Conservation (phyloP, 2,797 vertebrate genomes). For the Chromis chromis region DNA sequence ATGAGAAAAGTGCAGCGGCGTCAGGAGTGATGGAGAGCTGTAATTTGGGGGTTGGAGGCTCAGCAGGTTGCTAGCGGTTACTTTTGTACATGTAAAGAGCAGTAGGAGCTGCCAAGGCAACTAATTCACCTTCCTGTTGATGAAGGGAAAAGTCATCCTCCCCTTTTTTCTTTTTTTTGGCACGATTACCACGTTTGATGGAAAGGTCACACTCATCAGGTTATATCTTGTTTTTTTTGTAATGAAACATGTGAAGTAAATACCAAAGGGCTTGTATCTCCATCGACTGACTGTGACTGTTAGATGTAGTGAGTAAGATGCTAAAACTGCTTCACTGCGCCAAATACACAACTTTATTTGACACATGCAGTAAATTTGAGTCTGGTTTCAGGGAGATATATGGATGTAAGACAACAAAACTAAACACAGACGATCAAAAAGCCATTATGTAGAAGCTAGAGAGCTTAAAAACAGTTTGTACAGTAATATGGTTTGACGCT, state of each 20-base stretch:
- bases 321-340: neutral
- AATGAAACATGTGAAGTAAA: conserved; percentile 46
- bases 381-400: no score
- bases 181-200: conserved; percentile 42
- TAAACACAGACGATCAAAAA: neutral
- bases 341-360: neutral
- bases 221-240: conserved; percentile 39
- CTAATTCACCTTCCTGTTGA: conserved; percentile 32
- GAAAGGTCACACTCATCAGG: conserved; percentile 59
- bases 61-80: conserved; percentile 19
- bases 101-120: conserved; percentile 42
- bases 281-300: conserved; percentile 3
- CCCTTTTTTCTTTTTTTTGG: conserved; percentile 17
- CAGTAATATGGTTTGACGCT: no score
- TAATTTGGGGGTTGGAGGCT: conserved; percentile 29
- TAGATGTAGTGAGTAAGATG: neutral
- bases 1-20: neutral
- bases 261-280: conserved; percentile 21
- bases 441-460: neutral
- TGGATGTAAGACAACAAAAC: no score
- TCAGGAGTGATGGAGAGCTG: conserved; percentile 16
- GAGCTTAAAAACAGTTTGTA: no score
- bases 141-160: conserved; percentile 39
- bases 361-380: neutral
- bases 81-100: conserved; percentile 28